phyloP scores from a whole-genome alignment of 2,888 invertebrate species.

The Falcaria lacertinaria region DNA sequence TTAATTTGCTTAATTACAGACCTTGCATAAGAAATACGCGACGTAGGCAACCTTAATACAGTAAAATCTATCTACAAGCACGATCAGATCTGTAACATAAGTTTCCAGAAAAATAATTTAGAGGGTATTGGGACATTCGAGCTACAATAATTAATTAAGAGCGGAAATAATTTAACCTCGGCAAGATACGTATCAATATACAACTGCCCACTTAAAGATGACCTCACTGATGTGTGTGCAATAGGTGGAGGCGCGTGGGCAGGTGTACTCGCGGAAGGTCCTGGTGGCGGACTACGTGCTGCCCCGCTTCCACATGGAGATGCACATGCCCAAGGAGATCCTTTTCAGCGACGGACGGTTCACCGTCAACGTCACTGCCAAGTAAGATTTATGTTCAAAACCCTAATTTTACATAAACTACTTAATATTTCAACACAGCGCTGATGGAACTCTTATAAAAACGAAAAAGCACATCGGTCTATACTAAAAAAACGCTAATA shows the following conservation, averaged over 20 bases:
- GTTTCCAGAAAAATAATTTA: no score
- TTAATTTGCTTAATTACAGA: background rate
- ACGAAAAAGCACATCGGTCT: no score
- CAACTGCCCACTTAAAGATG: constrained; percentile 22
- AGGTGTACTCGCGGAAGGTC: constrained; percentile 84
- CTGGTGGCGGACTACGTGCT: constrained; percentile 94
- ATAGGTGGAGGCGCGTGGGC: constrained; percentile 71
- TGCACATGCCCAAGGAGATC: constrained; percentile 89
- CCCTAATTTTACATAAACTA: background rate
- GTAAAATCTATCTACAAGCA: no score
- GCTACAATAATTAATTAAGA: background rate
- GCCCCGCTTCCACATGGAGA: constrained; percentile 94
- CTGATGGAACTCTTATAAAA: no score
- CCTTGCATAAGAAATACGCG: background rate
- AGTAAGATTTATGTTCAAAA: constrained; percentile 75
- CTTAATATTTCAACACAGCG: no score
- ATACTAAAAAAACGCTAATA: background rate
- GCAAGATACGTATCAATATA: constrained; percentile 5
- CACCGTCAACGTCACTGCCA: constrained; percentile 88
- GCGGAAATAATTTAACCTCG: constrained; percentile 21
- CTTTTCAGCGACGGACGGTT: constrained; percentile 90
- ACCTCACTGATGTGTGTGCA: constrained; percentile 27
- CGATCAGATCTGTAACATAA: no score
- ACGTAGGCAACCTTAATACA: no score
- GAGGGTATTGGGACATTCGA: background rate